phyloP scores from a whole-genome alignment of 1,140 invertebrate species.

The Zaprionus inermis region DNA sequence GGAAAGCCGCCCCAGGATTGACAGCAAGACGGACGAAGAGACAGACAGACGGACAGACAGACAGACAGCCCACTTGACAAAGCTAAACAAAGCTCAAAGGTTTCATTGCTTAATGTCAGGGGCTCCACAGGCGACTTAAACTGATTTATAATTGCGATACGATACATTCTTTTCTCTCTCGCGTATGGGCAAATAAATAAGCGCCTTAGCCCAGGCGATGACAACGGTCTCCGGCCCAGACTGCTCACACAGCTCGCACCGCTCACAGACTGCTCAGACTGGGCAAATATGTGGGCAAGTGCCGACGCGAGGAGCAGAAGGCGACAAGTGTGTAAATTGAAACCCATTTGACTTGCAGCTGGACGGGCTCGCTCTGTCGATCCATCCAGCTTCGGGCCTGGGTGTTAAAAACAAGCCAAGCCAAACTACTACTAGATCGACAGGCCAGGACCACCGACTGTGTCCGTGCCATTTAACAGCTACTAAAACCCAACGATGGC shows the following conservation, averaged over 20 bases:
- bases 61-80: constrained; percentile 67
- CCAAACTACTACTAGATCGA: constrained; percentile 51
- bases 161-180: constrained; percentile 47
- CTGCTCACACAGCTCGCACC: neutral
- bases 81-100: constrained; percentile 78
- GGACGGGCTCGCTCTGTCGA: neutral
- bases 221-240: constrained; percentile 43
- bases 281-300: constrained; percentile 56
- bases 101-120: constrained; percentile 81
- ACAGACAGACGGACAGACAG: constrained; percentile 17
- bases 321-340: constrained; percentile 75
- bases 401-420: constrained; percentile 75
- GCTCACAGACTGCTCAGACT: neutral
- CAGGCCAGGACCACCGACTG: constrained; percentile 69
- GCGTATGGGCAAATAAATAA: constrained; percentile 75
- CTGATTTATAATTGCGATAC: constrained; percentile 79
- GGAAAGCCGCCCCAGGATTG: constrained; percentile 72
- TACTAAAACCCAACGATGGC: constrained; percentile 72
- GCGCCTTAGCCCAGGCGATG: constrained; percentile 74
- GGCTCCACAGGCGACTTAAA: constrained; percentile 64
- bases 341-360: constrained; percentile 60
- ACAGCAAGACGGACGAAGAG: constrained; percentile 19
- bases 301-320: constrained; percentile 18
- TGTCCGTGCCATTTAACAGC: constrained; percentile 71
- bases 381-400: constrained; percentile 33